Conservation (phyloP, 2,113 vertebrate species). For the Podarcis raffonei region DNA sequence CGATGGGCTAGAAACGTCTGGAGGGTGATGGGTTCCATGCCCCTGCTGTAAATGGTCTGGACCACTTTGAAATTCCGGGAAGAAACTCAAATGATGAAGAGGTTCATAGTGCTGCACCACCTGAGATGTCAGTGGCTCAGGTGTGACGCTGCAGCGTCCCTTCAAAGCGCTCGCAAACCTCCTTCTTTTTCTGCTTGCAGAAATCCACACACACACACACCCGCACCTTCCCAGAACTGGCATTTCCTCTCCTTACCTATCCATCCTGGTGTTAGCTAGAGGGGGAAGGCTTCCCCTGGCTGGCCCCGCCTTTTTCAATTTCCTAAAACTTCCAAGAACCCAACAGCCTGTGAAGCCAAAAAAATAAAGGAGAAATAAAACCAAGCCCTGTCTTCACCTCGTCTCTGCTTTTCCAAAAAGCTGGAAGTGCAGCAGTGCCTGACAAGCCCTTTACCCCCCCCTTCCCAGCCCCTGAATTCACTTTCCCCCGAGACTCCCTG, state of each 20-base stretch:
- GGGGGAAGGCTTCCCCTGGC: neutral
- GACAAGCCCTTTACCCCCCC: neutral
- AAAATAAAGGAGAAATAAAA: neutral
- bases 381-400: neutral
- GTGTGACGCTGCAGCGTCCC: neutral
- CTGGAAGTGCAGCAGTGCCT: neutral
- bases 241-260: neutral
- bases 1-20: neutral
- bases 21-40: neutral
- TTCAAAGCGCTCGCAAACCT: neutral
- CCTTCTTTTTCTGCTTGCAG: neutral
- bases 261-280: neutral
- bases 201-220: no score
- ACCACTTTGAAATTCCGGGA: neutral
- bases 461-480: no score
- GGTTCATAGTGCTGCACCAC: neutral
- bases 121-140: neutral
- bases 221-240: neutral
- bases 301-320: slow-evolving; percentile 22
- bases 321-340: slow-evolving; percentile 13
- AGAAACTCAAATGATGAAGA: neutral
- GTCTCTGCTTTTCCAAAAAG: neutral
- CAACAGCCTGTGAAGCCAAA: neutral
- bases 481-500: neutral
- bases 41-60: neutral